Evolutionary conservation across 2,888 invertebrate genomes (phyloP), one percentile per base, ranked within the genome.

Genomic region (Rhagonycha lutea): DNA sequence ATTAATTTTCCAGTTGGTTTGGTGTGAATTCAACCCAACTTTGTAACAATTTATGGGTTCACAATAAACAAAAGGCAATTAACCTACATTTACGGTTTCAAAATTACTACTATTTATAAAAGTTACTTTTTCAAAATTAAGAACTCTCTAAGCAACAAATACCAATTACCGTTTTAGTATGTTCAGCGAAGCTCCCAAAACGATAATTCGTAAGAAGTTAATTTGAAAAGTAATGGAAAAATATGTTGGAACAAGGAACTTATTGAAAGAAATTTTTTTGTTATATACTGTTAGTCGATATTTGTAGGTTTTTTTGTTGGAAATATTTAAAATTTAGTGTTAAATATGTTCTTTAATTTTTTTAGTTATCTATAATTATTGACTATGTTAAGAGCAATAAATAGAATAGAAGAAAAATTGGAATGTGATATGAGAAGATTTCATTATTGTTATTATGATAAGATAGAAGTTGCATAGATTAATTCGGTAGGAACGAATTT

Each of bases 1-100:
- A 72, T 67, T 72, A 72, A 72, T 72, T 72, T 72, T 72, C 60
- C 18, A 68, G 68, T 72, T 28, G 26, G 60, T n/a, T 71, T 61
- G 28, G 60, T 68, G 28, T 24, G n/a, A 72, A 72, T 68, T 61
- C 61, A 28, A 47, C 24, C 28, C n/a, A 12, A 47, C 61, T 18
- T 60, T 61, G 11, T 26, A 67, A 47, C 61, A 47, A 72, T 72
- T 72, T 68, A 72, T 60, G 18, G 26, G 28, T 72, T 61, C 47
- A n/a, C n/a, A 47, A 47, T 47, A 47, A 47, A 47, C 47, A 47
- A 47, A 47, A 47, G 47, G 47, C 47, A 47, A 47, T 47, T 47
- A 47, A 47, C 47, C 47, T 47, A 47, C n/a, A 47, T 47, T 47
- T n/a, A 47, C 47, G n/a, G n/a, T 47, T 47, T n/a, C 47, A n/a